Base-by-base conservation (phyloP, 2,797 vertebrate species). In the Cygnus olor region DNA sequence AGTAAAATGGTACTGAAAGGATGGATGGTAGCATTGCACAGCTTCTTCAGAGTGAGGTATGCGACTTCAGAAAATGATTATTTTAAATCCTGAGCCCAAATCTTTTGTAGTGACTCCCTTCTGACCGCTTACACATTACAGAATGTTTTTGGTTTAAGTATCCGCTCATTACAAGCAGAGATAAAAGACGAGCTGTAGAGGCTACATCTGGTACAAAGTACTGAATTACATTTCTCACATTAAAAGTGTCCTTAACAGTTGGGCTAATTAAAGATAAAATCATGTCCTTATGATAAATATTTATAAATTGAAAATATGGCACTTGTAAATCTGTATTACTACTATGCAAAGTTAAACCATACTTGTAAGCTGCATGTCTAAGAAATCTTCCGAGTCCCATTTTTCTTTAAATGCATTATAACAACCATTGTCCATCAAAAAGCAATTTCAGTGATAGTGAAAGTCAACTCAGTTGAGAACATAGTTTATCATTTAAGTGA, bases 241-340 rank as follows among this genome's bases (percentile, higher is more conserved):
- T 88, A 93, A 95, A 98, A 97, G 98, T 98, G 97, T 97, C 97
- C 97, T 96, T 98, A 96, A 97, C 97, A 98, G 97, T 98, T 98
- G 96, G 96, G 94, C 96, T 98, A 98, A 98, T 98, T 98, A 98
- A 98, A 97, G 95, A 97, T 96, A 97, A 98, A 98, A 97, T 97
- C 95, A 90, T 92, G 95, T 97, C 96, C 96, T 96, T 94, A 94
- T 80, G 91, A 98, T 98, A 98, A 98, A 98, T 98, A 98, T 98
- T 98, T 98, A 97, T 97, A 94, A 97, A 96, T 97, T 64, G 78
- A 92, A 96, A 98, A 97, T 97, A 95, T 98, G 96, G 92, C 80
- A 40, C 89, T 94, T 96, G 71, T 88, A 95, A 97, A 93, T 94
- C 77, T 88, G 87, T 89, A 88, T 93, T 95, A 80, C 80, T 80